Evolutionary conservation across 1,140 invertebrate genomes (phyloP), one percentile per base, ranked within the genome.

Genomic region (Himalopsyche phryganea): DNA sequence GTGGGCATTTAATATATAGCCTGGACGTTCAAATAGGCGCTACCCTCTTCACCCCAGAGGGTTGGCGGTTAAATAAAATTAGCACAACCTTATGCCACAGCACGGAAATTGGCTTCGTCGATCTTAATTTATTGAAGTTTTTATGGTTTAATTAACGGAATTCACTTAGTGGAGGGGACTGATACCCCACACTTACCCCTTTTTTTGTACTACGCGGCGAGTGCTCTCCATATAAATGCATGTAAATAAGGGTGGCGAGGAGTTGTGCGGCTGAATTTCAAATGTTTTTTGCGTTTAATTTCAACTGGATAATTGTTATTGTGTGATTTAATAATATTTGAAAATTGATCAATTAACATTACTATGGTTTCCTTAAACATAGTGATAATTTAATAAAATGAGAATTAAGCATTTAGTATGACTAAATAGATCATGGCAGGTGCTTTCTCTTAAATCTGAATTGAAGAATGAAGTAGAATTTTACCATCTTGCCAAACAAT

Each of bases 141-240:
- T 78, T 78, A 78, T 77, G 76, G 76, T 78, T 78, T 78, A 78
- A 78, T 78, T 78, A 78, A 77, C 75, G 70, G 74, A 77, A 78
- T 76, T 77, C 75, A 78, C 76, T 78, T 76, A 73, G 71, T 65
- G 66, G 67, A 67, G 69, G 66, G 68, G 61, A 50, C 65, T 57
- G 57, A 58, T 54, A 49, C 42, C 56, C 60, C 32, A 13, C 40
- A 19, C 13, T 42, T 46, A 46, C 49, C 57, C 50, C 14, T 59
- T 36, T 11, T 38, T 45, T 5, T 40, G 38, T 4, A 40, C 38
- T 11, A 5, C 38, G 38, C 3, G 13, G 17, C 41, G 18, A 33
- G 6, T n/a, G 46, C 28, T 19, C 36, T 45, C 51, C 42, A 57
- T 54, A 56, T 55, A 63, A 59, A 59, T 40, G 20, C 41, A 52